These are phyloP conservation scores for Nomada goodeniana DNA, from an alignment of 2,888 invertebrate genomes.

Conservation along the genomic window DNA sequence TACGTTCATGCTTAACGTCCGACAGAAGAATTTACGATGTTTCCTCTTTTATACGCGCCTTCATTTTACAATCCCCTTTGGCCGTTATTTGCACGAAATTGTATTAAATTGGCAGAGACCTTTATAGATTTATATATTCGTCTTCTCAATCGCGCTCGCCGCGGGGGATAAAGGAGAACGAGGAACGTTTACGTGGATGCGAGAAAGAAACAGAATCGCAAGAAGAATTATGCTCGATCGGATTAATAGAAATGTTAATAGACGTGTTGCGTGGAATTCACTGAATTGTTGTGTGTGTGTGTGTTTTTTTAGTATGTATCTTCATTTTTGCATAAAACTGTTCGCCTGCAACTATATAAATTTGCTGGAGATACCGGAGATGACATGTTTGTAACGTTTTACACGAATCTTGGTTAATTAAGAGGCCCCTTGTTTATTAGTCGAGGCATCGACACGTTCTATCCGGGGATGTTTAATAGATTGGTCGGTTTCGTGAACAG, in stretches of 20 bases:
- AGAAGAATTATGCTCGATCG: constrained; percentile 24
- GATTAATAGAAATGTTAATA: constrained; percentile 38
- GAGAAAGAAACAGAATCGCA: not conserved
- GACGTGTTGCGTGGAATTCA: constrained; percentile 14
- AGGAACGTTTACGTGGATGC: not conserved
- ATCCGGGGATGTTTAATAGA: constrained; percentile 40
- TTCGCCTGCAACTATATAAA: constrained; percentile 11
- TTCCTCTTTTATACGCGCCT: not conserved
- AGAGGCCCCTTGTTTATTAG: constrained; percentile 44
- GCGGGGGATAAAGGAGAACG: too few relatives aligned
- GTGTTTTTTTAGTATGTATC: not conserved
- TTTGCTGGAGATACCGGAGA: constrained; percentile 3
- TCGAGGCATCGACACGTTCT: constrained; percentile 18
- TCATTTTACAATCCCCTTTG: not conserved
- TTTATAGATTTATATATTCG: not conserved
- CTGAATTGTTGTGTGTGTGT: constrained; percentile 5
- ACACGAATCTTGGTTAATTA: constrained; percentile 57
- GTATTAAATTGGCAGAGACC: constrained; percentile 32
- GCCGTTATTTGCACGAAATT: constrained; percentile 20
- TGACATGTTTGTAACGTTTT: constrained; percentile 24
- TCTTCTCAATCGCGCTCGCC: not conserved
- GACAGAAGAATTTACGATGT: constrained; percentile 47
- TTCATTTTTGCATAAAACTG: constrained; percentile 33
- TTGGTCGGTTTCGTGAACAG: constrained; percentile 39
- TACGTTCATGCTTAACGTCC: constrained; percentile 41